Evolutionary conservation across 2,797 vertebrate genomes (phyloP), one percentile per base, ranked within the genome.

Genomic region (Thripadectes ignobilis): DNA sequence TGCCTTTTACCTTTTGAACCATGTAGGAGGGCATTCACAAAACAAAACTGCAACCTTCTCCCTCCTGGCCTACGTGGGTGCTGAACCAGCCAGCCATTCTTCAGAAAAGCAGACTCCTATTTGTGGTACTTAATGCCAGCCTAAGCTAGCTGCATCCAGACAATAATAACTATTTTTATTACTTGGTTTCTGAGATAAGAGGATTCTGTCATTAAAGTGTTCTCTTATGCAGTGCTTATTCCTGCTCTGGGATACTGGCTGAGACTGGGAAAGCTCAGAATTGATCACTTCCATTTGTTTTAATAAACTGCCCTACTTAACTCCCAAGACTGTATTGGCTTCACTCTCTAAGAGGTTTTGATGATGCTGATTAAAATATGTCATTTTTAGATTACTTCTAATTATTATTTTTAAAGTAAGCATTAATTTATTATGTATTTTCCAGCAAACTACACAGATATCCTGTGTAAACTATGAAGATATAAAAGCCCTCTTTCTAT

Each of bases 101-200:
- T 87, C 74, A 54, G 81, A 89, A 85, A 89, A 39, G 51, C 72
- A 95, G 88, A 88, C 63, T 95, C 74, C 27, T 88, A 24, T 72
- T 86, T 88, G 78, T 51, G 69, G 66, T 94, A 73, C 73, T 94
- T 96, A 97, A 97, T 81, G 78, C 78, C 65, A 90, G 27, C 63
- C 89, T 96, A 90, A 97, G 94, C 95, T 87, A 89, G 76, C 87
- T 69, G 48, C 54, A 92, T 87, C 92, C 89, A 97, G 96, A 96
- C 93, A 95, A 84, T 87, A 97, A 95, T 88, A 94, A 97, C 92
- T 94, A 85, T 93, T 96, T 96, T 96, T 97, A 98, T 97, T 96
- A 95, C 96, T 96, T 95, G 79, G 59, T 86, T 96, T 88, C 87
- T 78, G 51, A 93, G 92, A 94, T 97, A 97, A 97, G 96, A 96